Conservation (phyloP, 2,797 vertebrate genomes). For the Pantherophis vulpinus region DNA sequence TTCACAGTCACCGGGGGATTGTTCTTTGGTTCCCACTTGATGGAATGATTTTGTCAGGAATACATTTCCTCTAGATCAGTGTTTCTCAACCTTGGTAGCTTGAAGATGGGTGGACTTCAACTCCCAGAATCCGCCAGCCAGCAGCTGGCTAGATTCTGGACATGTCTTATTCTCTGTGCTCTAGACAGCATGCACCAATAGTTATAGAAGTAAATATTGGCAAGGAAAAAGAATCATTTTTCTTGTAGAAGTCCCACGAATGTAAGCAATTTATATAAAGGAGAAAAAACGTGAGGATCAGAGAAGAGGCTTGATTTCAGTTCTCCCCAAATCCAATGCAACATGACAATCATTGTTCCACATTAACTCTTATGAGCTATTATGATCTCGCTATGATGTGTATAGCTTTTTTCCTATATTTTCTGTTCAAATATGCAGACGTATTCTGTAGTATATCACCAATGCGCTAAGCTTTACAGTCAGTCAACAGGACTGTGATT, state of each 20-base stretch:
- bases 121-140: too few relatives aligned
- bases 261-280: not conserved
- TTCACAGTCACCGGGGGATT: not conserved
- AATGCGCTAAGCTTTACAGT: not conserved
- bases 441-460: not conserved
- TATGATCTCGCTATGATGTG: not conserved
- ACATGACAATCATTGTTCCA: not conserved
- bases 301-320: not conserved
- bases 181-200: not conserved
- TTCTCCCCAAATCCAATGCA: not conserved
- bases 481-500: not conserved
- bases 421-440: not conserved
- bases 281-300: not conserved
- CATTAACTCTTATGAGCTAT: not conserved
- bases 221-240: not conserved
- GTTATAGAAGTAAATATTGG: not conserved
- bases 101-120: too few relatives aligned
- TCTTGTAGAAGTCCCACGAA: not conserved
- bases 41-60: constrained; percentile 2
- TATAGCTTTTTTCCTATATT: not conserved
- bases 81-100: too few relatives aligned
- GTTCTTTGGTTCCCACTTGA: not conserved
- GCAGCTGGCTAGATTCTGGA: not conserved
- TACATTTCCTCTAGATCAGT: not conserved
- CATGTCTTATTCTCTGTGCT: not conserved